A percentile compares a stretch with the other conserved stretches of the same genome.
These are phyloP conservation scores for Hylyphantes graminicola DNA, from an alignment of 1,140 invertebrate genomes.

Conservation along the genomic window DNA sequence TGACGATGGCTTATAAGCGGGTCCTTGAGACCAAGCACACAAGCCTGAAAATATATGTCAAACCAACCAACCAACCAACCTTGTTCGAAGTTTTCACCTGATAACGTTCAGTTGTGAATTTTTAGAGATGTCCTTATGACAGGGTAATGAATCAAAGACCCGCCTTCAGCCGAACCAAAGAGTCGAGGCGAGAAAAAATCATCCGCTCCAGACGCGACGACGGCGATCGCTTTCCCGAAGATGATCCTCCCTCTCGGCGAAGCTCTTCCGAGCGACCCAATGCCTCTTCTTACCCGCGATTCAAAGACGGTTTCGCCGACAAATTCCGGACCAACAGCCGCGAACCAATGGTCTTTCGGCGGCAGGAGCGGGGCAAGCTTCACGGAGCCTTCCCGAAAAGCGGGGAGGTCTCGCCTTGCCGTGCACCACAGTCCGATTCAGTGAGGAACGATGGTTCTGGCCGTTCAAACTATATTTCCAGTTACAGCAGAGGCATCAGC, in stretches of 20 bases:
- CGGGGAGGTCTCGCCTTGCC: slow-evolving; percentile 47
- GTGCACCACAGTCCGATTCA: slow-evolving; percentile 46
- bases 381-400: slow-evolving; percentile 42
- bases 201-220: slow-evolving; percentile 52
- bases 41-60: too few species aligned
- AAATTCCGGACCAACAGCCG: slow-evolving; percentile 39
- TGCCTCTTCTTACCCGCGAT: slow-evolving; percentile 24
- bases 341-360: slow-evolving; percentile 41
- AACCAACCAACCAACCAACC: too few species aligned
- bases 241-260: slow-evolving; percentile 31
- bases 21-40: too few species aligned
- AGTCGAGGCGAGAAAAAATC: slow-evolving; percentile 57
- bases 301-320: slow-evolving; percentile 37
- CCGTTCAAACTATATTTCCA: slow-evolving; percentile 37
- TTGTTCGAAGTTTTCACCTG: slow-evolving; percentile 13
- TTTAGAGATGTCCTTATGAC: slow-evolving; percentile 18
- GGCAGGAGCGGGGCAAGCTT: slow-evolving; percentile 46
- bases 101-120: slow-evolving; percentile 26
- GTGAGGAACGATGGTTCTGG: slow-evolving; percentile 38
- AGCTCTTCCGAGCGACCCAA: slow-evolving; percentile 48
- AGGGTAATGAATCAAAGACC: slow-evolving; percentile 57
- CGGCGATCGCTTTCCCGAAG: slow-evolving; percentile 26
- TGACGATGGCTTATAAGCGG: too few species aligned
- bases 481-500: slow-evolving; percentile 26
- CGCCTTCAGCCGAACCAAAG: slow-evolving; percentile 48